Evolutionary conservation across 1,140 invertebrate species (phyloP), one percentile per base, ranked within the genome.

Genomic region (Diabrotica undecimpunctata): DNA sequence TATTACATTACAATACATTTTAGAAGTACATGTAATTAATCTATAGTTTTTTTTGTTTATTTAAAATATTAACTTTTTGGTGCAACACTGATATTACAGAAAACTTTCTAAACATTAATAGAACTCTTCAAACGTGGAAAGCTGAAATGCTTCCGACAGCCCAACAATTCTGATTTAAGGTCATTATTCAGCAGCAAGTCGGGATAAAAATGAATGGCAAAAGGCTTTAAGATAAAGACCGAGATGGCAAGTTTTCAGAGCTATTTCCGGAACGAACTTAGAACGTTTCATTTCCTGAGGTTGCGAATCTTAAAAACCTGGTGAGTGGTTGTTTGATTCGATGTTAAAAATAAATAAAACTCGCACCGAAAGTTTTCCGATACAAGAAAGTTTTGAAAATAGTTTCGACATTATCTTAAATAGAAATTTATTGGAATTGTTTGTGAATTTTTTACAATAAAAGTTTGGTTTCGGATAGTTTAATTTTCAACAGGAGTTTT

Each of bases 161-260:
- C 37, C 55, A n/a, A 57, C 41, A 46, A 57, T 57, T 57, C 25
- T 57, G 55, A 57, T 57, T 12, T 57, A 57, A 57, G 37, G 36
- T 36, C 55, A 57, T 57, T 57, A 37, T 57, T 57, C 37, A 57
- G 38, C 9, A 12, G 46, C 46, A 25, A 25, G 25, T 51, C 55
- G 25, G 55, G 55, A 25, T 37, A 11, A 25, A 37, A 57, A 57
- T 57, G 37, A 57, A 57, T 54, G 37, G 37, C 12, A 37, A 57
- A 57, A 57, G 55, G 55, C 55, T 57, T 41, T 38, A 57, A 57
- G 55, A 57, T 57, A 57, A 57, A 57, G 55, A 35, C 53, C 25
- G 53, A 54, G 53, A 54, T 35, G 53, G 55, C 55, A 57, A 57
- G 55, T 57, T 57, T 37, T 37, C 55, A 57, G 36, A 57, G 55